Conservation (phyloP, 2,113 vertebrate genomes). For the Leucoraja erinaceus region DNA sequence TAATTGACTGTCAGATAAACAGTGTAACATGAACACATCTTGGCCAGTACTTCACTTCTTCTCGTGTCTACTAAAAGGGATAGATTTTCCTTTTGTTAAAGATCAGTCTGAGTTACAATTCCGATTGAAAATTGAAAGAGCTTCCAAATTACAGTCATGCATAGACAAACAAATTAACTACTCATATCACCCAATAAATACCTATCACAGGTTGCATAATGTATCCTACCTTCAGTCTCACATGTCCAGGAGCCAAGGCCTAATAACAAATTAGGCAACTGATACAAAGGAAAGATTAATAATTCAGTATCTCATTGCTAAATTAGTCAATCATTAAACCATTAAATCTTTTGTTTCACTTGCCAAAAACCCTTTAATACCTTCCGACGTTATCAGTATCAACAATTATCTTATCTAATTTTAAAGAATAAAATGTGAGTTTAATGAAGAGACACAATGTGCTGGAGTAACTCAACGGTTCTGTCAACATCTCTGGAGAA, state of each 20-base stretch:
- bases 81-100: conserved; percentile 46
- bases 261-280: conserved; percentile 39
- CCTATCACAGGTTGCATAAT: conserved; percentile 43
- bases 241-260: conserved; percentile 41
- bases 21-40: not conserved
- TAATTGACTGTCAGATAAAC: conserved; percentile 42
- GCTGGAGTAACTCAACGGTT: too few relatives aligned
- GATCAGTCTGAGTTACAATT: conserved; percentile 42
- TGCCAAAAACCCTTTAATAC: not conserved
- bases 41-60: conserved; percentile 41
- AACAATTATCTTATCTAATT: not conserved
- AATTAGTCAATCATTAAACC: conserved; percentile 5
- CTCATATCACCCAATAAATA: conserved; percentile 41
- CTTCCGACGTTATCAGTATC: too few relatives aligned
- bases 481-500: too few relatives aligned
- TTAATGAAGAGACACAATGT: not conserved
- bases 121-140: conserved; percentile 45
- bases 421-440: not conserved
- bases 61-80: conserved; percentile 46
- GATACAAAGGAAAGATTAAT: conserved; percentile 18
- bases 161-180: conserved; percentile 45
- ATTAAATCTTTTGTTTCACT: not conserved
- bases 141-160: conserved; percentile 42
- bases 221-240: conserved; percentile 46
- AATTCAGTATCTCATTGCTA: conserved; percentile 5